phyloP scores from a whole-genome alignment of 1,140 invertebrate genomes.

The Heterodera schachtii region DNA sequence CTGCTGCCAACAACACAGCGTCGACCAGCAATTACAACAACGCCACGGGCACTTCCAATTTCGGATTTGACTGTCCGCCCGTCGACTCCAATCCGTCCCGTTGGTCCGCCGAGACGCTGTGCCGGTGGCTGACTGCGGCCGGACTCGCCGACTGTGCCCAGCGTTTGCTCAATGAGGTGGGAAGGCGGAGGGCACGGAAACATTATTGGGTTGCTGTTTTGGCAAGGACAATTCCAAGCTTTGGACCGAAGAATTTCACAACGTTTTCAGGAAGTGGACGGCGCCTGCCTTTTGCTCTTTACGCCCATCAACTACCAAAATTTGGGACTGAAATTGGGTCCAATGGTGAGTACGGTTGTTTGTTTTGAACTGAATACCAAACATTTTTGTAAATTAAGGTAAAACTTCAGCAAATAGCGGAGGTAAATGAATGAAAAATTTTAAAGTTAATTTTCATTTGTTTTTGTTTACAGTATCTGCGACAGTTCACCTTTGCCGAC shows the following conservation, averaged over 20 bases:
- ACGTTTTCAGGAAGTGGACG: conserved; percentile 1
- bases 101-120: neutral
- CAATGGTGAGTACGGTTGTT: neutral
- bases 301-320: neutral
- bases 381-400: neutral
- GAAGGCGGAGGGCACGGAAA: neutral
- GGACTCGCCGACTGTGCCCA: neutral
- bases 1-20: neutral
- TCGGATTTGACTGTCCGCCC: neutral
- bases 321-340: neutral
- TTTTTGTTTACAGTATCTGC: neutral
- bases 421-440: neutral
- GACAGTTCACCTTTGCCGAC: neutral
- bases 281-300: neutral
- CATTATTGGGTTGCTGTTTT: no score
- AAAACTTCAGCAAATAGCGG: neutral
- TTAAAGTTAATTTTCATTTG: neutral
- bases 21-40: no score
- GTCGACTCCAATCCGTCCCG: neutral
- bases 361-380: neutral
- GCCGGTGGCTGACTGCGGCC: neutral
- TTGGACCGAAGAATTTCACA: neutral
- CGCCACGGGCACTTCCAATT: neutral
- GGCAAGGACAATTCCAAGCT: neutral
- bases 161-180: neutral